Evolutionary conservation across 2,797 vertebrate species (phyloP), one percentile per base, ranked within the genome.

Genomic region (Mus spretus): DNA sequence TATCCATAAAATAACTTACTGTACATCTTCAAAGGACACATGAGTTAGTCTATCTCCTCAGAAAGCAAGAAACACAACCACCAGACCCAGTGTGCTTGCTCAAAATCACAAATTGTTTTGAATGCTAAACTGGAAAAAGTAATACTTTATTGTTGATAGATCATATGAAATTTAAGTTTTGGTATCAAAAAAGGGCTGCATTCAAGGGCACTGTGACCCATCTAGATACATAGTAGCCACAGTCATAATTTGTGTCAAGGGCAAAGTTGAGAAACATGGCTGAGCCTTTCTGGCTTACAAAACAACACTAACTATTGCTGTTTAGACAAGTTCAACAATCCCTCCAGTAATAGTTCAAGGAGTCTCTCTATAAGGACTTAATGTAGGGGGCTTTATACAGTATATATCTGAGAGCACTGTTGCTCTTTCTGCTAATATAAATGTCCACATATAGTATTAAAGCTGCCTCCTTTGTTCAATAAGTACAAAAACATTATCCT

Each of bases 21-120:
- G 0, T 61, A 37, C 28, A 28, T 63, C 84, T 93, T 57, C n/a
- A 81, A 95, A 96, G 89, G 44, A 80, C 92, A 96, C 82, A 95
- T 15, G 65, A 77, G 20, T 53, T 61, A 55, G 87, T 37, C 74
- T 6, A 11, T 91, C 57, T 53, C 72, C 63, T 86, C 74, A 74
- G 91, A 92, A 50, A 90, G 50, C 44, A 53, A 78, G 61, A 6
- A 87, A 22, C 4, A 7, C 37, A 84, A 82, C 74, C 26, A 70
- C 17, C 31, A 78, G 14, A 79, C 12, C 12, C 37, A 78, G 20
- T 19, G 8, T 72, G 22, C 34, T 59, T 92, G 75, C 26, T n/a
- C 12, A 15, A 24, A 28, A 65, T n/a, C 59, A 89, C 79, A 26
- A 75, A 82, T n/a, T 3, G 15, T 31, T 93, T 89, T 94, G 53